These are phyloP conservation scores for Oryzaephilus surinamensis DNA, from an alignment of 1,140 invertebrate species.

Conservation along the genomic window DNA sequence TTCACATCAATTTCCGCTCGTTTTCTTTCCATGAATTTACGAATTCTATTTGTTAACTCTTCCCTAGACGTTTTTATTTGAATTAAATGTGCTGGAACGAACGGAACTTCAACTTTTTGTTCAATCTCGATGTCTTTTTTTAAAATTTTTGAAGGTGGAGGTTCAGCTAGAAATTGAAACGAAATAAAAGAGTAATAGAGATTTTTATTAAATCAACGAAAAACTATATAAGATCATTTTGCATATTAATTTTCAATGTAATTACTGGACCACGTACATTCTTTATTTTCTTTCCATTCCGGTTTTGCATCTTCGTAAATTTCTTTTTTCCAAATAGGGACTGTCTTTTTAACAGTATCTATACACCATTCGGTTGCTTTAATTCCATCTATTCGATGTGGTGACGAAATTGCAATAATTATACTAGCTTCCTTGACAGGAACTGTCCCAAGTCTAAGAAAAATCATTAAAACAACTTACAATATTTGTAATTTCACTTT, in stretches of 20 bases:
- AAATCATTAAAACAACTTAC: constrained; percentile 15
- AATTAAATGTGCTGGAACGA: constrained; percentile 39
- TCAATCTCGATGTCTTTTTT: constrained; percentile 20
- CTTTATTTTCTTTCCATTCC: constrained; percentile 68
- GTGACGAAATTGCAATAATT: constrained; percentile 79
- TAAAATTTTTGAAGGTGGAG: constrained; percentile 17
- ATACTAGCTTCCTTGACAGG: constrained; percentile 82
- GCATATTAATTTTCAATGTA: constrained; percentile 12
- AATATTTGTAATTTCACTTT: constrained; percentile 12
- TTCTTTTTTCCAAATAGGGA: constrained; percentile 98
- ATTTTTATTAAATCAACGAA: no score
- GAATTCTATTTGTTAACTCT: constrained; percentile 48
- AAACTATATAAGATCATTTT: no score
- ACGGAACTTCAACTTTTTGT: constrained; percentile 29
- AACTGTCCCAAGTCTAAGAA: constrained; percentile 65
- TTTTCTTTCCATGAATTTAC: constrained; percentile 53
- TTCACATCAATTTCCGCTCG: constrained; percentile 50
- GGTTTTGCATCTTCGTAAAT: constrained; percentile 54
- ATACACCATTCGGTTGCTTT: constrained; percentile 77
- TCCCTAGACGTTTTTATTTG: constrained; percentile 49
- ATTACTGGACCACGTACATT: constrained; percentile 56
- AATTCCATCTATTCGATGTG: constrained; percentile 73
- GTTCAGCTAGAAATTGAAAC: constrained; percentile 9
- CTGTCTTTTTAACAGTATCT: constrained; percentile 71
- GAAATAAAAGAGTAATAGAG: no score